Evolutionary conservation across 1,140 invertebrate genomes (phyloP).

Genomic region (Stenopsyche tienmushanensis): DNA sequence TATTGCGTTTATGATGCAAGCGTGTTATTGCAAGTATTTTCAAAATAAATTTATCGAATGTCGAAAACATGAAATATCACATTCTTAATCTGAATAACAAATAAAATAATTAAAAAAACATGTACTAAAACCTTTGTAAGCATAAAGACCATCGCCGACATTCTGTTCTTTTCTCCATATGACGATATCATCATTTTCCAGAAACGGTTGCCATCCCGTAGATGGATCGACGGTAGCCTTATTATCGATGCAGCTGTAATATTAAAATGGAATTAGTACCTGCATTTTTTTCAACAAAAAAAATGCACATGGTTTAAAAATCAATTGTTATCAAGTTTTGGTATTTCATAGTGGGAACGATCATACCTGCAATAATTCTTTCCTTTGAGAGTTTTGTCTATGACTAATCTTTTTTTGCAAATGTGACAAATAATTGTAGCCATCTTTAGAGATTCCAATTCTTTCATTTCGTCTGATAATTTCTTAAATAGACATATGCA

Average conservation of each 20-base stretch:
- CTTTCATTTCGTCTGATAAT: conserved; percentile 23
- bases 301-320: too few relatives aligned
- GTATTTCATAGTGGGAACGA: background rate
- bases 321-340: background rate
- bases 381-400: conserved; percentile 32
- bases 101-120: background rate
- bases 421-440: conserved; percentile 30
- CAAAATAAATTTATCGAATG: too few relatives aligned
- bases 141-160: conserved; percentile 64
- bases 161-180: conserved; percentile 77
- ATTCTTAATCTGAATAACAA: background rate
- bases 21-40: too few relatives aligned
- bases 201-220: conserved; percentile 74
- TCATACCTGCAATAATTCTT: conserved; percentile 29
- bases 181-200: conserved; percentile 75
- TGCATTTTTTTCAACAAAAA: too few relatives aligned
- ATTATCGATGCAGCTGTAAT: conserved; percentile 49
- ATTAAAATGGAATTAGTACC: background rate
- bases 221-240: conserved; percentile 48
- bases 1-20: too few relatives aligned
- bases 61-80: background rate
- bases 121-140: conserved; percentile 68
- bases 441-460: conserved; percentile 29
- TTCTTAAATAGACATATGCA: conserved; percentile 13
- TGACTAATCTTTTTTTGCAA: conserved; percentile 32